A percentile compares a stretch with the other conserved stretches of the same genome.
These are phyloP conservation scores for Volucella zonaria DNA, from an alignment of 2,888 invertebrate genomes.

Conservation along the genomic window DNA sequence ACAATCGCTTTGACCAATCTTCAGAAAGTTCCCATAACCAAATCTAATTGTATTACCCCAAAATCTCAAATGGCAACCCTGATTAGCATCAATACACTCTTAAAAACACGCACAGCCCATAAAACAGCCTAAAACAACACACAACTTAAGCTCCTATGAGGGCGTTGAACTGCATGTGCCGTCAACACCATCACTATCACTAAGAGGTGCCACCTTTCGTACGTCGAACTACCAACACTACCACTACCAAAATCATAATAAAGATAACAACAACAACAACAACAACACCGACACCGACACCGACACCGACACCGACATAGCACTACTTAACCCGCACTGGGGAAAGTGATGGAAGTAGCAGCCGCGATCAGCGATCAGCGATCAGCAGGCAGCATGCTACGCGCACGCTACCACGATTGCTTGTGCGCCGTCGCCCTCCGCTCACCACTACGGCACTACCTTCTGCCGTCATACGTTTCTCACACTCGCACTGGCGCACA, in stretches of 20 bases:
- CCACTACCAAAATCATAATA: conserved; percentile 10
- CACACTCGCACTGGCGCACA: conserved; percentile 1
- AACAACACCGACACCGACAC: neutral
- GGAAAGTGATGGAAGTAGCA: conserved; percentile 68
- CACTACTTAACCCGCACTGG: conserved; percentile 47
- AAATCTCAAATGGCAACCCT: neutral
- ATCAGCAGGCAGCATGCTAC: conserved; percentile 50
- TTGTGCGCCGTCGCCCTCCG: neutral
- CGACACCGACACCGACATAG: conserved; percentile 20
- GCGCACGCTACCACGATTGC: conserved; percentile 51
- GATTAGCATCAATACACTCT: neutral
- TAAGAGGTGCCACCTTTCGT: conserved; percentile 52
- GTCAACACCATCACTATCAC: conserved; percentile 42
- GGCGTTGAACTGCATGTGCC: conserved; percentile 59
- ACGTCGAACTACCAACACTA: conserved; percentile 35
- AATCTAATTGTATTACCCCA: too few species aligned
- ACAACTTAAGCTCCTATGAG: conserved; percentile 42
- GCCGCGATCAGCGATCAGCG: conserved; percentile 25
- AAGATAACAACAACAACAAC: too few species aligned
- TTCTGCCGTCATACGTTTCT: neutral
- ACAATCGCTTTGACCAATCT: too few species aligned
- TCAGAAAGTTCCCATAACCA: too few species aligned
- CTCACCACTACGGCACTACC: neutral
- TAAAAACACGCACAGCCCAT: conserved; percentile 14
- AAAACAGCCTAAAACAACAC: conserved; percentile 58